Evolutionary conservation across 2,797 vertebrate species (phyloP), one percentile per base, ranked within the genome.

Genomic region (Pteronotus mesoamericanus): DNA sequence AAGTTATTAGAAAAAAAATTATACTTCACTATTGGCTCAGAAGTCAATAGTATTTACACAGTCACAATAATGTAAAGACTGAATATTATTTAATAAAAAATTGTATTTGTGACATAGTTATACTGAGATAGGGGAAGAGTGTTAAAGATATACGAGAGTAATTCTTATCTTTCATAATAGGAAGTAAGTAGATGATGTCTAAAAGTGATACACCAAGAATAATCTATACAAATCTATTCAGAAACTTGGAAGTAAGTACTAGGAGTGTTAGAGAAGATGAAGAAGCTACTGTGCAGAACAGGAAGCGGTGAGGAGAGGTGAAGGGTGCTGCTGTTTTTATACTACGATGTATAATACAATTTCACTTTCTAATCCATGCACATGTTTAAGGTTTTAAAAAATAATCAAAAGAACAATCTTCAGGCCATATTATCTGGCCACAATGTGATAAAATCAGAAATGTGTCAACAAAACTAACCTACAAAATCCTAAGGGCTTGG

Each of bases 351-450:
- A 12, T 7, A 3, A 51, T 8, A 89, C 39, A 24, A 9, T 55
- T 29, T 53, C 59, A 22, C n/a, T 69, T 74, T 53, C 80, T 85
- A 39, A 74, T 71, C 37, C 15, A 29, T 0, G 57, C 4, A 12
- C 11, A 37, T 1, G 21, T 46, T 24, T 55, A 46, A 18, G 15
- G 75, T 59, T 75, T 84, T 44, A 42, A 18, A 37, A 39, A 59
- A 85, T 69, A 83, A 55, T 26, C 37, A 48, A 29, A 92, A 91
- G 53, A 72, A 90, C 6, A 26, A 44, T 18, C 71, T 46, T 42
- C 12, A 84, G 84, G 71, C 34, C 57, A 51, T 9, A n/a, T 5
- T 42, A 61, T 44, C 68, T 64, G 68, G 88, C 39, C 6, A 69
- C 0, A 6, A 3, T 34, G 32, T 24, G 48, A 74, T 26, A 75